Conservation (phyloP, 2,113 vertebrate genomes). For the Puma concolor region DNA sequence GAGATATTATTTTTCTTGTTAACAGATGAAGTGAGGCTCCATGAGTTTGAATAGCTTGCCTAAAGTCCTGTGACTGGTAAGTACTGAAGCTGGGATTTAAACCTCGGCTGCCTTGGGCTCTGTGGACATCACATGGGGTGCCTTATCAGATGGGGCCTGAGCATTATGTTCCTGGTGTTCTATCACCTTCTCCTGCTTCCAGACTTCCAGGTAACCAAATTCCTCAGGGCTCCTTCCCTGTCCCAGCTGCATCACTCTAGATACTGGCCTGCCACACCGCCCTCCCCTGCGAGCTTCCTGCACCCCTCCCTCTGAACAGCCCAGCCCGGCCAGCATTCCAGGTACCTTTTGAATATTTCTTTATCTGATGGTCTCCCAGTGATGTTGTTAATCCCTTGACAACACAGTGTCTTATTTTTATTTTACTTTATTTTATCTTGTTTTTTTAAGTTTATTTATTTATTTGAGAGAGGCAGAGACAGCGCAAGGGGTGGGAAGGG, state of each 20-base stretch:
- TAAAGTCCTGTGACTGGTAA: neutral
- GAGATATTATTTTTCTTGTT: neutral
- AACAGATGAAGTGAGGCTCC: neutral
- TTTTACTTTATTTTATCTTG: neutral
- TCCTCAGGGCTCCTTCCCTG: neutral
- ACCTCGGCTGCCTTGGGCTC: neutral
- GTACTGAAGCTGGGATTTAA: neutral
- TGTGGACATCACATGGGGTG: neutral
- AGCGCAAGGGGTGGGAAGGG: no score
- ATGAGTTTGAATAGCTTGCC: neutral
- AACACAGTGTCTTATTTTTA: neutral
- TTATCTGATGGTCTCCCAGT: neutral
- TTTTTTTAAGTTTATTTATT: no score
- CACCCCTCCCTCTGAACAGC: neutral
- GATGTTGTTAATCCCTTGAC: neutral
- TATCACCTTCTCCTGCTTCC: neutral
- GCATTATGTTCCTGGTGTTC: neutral
- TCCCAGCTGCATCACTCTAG: neutral
- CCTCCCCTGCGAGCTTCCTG: neutral
- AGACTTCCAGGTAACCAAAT: neutral
- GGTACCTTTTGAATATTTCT: neutral
- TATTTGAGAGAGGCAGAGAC: no score
- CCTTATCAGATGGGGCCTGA: neutral
- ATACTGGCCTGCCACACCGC: rapidly evolving
- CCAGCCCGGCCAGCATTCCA: neutral